phyloP scores from a whole-genome alignment of 1,140 invertebrate genomes.

The Zaprionus capensis region DNA sequence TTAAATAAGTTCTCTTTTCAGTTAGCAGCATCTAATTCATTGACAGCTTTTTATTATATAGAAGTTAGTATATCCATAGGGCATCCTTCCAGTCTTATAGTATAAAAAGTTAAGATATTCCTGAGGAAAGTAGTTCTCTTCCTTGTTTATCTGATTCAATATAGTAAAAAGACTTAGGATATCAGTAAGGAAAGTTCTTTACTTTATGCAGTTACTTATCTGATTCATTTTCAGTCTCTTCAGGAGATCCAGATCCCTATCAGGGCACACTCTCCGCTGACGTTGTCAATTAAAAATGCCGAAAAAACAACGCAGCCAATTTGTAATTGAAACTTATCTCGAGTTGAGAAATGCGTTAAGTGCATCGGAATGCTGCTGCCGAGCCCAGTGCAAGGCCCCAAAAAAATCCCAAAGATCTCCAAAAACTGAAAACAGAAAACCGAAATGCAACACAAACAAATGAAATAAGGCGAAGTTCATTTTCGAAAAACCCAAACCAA shows the following conservation, averaged over 20 bases:
- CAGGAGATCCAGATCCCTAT: constrained; percentile 55
- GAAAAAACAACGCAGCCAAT: constrained; percentile 71
- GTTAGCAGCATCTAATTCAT: too few relatives aligned
- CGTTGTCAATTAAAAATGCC: constrained; percentile 70
- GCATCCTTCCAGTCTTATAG: too few relatives aligned
- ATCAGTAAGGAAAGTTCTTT: too few relatives aligned
- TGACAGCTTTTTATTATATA: too few relatives aligned
- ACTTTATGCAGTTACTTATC: background rate
- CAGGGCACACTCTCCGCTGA: constrained; percentile 31
- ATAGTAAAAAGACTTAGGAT: too few relatives aligned
- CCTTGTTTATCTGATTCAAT: too few relatives aligned
- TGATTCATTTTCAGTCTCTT: background rate
- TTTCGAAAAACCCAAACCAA: constrained; percentile 40
- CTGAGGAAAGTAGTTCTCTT: too few relatives aligned
- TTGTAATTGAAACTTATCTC: constrained; percentile 81
- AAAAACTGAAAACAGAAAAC: constrained; percentile 26
- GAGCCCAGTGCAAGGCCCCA: constrained; percentile 18
- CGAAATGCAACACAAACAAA: constrained; percentile 11
- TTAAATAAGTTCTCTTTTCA: too few relatives aligned
- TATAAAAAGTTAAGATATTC: too few relatives aligned
- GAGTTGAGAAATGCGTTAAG: constrained; percentile 71
- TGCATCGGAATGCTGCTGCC: constrained; percentile 67
- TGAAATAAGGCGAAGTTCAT: constrained; percentile 54
- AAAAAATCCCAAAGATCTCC: background rate
- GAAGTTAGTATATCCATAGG: too few relatives aligned